Conservation (phyloP, 2,888 invertebrate species). For the Leptopilina drosophilae region DNA sequence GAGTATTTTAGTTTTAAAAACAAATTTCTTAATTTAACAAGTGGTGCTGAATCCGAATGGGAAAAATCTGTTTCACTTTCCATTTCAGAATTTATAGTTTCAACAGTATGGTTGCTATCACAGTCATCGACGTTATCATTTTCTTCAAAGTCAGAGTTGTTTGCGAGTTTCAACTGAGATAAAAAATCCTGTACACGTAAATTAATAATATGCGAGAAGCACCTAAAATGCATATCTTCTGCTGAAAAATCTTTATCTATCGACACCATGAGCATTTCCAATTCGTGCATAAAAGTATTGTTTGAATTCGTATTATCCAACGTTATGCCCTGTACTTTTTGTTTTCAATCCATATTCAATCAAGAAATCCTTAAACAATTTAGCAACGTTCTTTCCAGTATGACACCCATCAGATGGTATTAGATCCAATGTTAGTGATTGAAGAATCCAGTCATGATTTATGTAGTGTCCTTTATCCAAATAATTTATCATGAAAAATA, state of each 20-base stretch:
- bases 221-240: conserved; percentile 62
- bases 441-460: background rate
- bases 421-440: background rate
- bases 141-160: conserved; percentile 35
- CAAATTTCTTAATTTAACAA: conserved; percentile 51
- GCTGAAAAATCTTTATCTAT: conserved; percentile 45
- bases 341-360: conserved; percentile 7
- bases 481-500: background rate
- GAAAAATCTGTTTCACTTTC: conserved; percentile 4
- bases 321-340: conserved; percentile 40
- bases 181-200: conserved; percentile 60
- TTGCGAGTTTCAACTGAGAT: conserved; percentile 3
- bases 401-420: background rate
- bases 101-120: background rate
- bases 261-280: background rate
- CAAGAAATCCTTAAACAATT: conserved; percentile 6
- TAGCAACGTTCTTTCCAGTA: background rate
- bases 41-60: conserved; percentile 22
- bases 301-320: conserved; percentile 41
- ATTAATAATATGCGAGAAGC: conserved; percentile 63
- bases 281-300: conserved; percentile 38
- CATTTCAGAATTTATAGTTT: conserved; percentile 17
- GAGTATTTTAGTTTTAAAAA: conserved; percentile 51
- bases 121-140: conserved; percentile 33
- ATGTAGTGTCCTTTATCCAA: background rate